Evolutionary conservation across 2,113 vertebrate species (phyloP).

Genomic region (Polypterus bichir): DNA sequence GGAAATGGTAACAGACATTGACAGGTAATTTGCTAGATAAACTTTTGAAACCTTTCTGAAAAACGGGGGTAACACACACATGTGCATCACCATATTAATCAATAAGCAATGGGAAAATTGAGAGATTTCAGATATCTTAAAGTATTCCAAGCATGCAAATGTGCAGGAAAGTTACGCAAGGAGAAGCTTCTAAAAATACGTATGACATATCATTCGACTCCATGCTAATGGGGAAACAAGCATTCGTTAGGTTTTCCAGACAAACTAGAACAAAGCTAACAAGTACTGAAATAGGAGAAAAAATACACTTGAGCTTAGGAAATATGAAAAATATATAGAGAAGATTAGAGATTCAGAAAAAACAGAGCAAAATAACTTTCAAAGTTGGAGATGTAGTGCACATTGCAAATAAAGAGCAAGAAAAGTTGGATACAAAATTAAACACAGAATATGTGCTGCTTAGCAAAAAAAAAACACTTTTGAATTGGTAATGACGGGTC

Average conservation of each 20-base stretch:
- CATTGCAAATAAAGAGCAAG: conserved; percentile 5
- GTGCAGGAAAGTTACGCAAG: conserved; percentile 5
- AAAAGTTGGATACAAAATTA: conserved; percentile 11
- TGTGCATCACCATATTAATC: conserved; percentile 10
- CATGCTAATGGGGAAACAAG: conserved; percentile 13
- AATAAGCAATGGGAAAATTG: conserved; percentile 13
- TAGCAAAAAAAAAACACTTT: conserved; percentile 12
- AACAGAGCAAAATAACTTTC: conserved; percentile 8
- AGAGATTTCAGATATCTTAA: conserved; percentile 11
- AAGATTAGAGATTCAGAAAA: conserved; percentile 13
- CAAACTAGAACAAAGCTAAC: conserved; percentile 10
- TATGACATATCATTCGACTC: conserved; percentile 11
- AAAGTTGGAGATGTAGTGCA: conserved; percentile 5
- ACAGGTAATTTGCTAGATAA: conserved; percentile 1
- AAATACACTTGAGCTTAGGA: neutral
- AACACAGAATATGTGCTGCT: conserved; percentile 1
- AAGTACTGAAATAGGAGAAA: neutral
- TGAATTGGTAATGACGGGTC: conserved; percentile 12
- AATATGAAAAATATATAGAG: conserved; percentile 6
- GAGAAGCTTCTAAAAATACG: neutral
- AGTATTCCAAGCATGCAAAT: conserved; percentile 7
- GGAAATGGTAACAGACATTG: conserved; percentile 1
- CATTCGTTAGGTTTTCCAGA: conserved; percentile 9
- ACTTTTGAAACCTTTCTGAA: neutral
- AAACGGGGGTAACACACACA: conserved; percentile 8